Evolutionary conservation across 2,888 invertebrate genomes (phyloP).

Genomic region (Catocala fraxini): DNA sequence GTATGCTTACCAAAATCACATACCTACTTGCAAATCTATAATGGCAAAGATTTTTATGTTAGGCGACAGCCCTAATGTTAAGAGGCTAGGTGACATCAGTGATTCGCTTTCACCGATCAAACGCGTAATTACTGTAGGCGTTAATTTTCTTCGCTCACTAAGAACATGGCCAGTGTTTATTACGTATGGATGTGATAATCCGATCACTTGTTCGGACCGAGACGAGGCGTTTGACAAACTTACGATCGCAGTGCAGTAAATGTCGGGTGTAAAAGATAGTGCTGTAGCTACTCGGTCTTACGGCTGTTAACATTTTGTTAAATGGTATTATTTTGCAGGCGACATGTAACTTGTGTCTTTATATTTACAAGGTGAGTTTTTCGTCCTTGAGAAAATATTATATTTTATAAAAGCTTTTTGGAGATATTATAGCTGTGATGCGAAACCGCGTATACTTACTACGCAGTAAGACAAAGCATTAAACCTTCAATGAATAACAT

Average conservation of each 20-base stretch:
- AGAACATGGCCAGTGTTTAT: conserved; percentile 42
- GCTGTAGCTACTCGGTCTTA: conserved; percentile 11
- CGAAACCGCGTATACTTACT: no score
- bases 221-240: conserved; percentile 20
- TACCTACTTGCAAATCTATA: no score
- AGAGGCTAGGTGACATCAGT: conserved; percentile 31
- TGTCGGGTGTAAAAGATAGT: conserved; percentile 6
- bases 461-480: no score
- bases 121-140: conserved; percentile 65
- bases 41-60: not conserved
- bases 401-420: no score
- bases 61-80: conserved; percentile 33
- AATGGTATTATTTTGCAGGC: not conserved
- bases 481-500: no score
- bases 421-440: no score
- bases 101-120: conserved; percentile 73
- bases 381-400: no score
- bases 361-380: no score
- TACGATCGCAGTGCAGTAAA: conserved; percentile 15
- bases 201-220: conserved; percentile 20
- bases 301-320: conserved; percentile 18
- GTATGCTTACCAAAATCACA: no score
- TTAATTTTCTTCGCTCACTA: conserved; percentile 54
- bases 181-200: conserved; percentile 30
- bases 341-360: no score